Evolutionary conservation across 2,113 vertebrate genomes (phyloP), one percentile per base, ranked within the genome.

Genomic region (Catharus minimus): DNA sequence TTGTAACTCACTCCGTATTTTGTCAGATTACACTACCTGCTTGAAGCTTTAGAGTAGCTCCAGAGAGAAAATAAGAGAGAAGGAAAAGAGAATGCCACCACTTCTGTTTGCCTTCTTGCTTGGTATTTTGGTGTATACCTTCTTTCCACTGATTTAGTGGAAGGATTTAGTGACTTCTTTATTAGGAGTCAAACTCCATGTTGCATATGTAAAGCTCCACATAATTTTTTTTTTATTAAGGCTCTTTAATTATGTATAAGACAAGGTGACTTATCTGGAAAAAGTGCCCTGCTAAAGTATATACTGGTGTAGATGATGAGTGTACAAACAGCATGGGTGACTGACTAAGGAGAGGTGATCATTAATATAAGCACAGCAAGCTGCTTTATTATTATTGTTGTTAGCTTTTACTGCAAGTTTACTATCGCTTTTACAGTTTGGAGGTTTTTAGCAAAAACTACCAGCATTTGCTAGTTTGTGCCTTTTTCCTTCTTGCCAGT

Each of bases 371-470:
- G 46, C 36, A 47, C 43, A 50, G 20, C n/a, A 76, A 39, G 22
- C 39, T 67, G 49, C 65, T 80, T 80, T 76, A 13, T 56, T 15
- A 22, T 26, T 61, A 36, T 32, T 58, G 10, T 22, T 62, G 15
- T 43, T 80, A 33, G 30, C 13, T 71, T 90, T 69, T 77, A 58
- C 47, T 78, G 15, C 11, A 38, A 16, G 26, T 50, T 73, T 78
- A 12, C 21, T 71, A 1, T 71, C 69, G 52, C 39, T 81, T 71
- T 73, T 73, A 60, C 24, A 73, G 18, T 56, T 71, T 19, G 12
- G 21, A 32, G 1, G 0, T 9, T 72, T 82, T 65, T 74, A 68
- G 72, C 16, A 67, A 66, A 88, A 81, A 1, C 0, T 18, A 1
- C 0, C 18, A 44, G 8, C 28, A 22, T 78, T 60, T 1, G 1